Percentiles rank a stretch among this genome's conserved stretches.
phyloP scores from a whole-genome alignment of 1,140 invertebrate species.

The Drosophila equinoxialis region DNA sequence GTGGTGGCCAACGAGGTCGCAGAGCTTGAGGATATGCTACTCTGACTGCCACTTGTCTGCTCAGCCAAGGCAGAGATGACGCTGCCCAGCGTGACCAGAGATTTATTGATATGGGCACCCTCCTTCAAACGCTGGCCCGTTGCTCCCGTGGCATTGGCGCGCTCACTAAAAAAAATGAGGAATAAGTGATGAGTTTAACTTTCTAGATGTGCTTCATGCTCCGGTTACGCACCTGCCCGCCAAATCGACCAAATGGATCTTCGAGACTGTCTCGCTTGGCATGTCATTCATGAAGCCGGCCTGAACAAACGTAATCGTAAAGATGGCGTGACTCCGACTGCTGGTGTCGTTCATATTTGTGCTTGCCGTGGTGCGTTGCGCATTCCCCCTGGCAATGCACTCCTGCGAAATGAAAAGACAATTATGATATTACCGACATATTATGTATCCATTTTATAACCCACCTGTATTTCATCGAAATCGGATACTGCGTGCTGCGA shows the following conservation, averaged over 20 bases:
- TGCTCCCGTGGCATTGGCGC: constrained; percentile 93
- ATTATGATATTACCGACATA: background rate
- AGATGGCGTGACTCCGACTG: constrained; percentile 97
- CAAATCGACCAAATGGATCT: constrained; percentile 94
- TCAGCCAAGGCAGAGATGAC: constrained; percentile 97
- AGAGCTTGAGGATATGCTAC: constrained; percentile 25
- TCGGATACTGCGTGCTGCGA: constrained; percentile 93
- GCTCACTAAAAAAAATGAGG: constrained; percentile 86
- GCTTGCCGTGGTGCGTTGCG: constrained; percentile 90
- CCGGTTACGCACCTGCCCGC: constrained; percentile 88
- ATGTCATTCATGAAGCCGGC: constrained; percentile 92
- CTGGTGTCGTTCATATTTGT: constrained; percentile 94
- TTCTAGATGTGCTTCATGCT: constrained; percentile 57
- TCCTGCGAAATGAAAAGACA: constrained; percentile 83
- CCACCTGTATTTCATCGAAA: constrained; percentile 92
- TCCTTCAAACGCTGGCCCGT: constrained; percentile 94
- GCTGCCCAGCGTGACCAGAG: constrained; percentile 94
- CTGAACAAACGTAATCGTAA: constrained; percentile 95
- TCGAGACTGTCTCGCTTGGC: constrained; percentile 94
- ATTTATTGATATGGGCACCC: constrained; percentile 96
- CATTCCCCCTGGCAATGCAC: constrained; percentile 90
- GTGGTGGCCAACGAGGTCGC: constrained; percentile 67
- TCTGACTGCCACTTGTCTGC: constrained; percentile 72
- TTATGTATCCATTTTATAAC: background rate
- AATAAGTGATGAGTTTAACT: constrained; percentile 16